Conservation (phyloP, 2,888 invertebrate genomes). For the Strigamia transsilvanica region DNA sequence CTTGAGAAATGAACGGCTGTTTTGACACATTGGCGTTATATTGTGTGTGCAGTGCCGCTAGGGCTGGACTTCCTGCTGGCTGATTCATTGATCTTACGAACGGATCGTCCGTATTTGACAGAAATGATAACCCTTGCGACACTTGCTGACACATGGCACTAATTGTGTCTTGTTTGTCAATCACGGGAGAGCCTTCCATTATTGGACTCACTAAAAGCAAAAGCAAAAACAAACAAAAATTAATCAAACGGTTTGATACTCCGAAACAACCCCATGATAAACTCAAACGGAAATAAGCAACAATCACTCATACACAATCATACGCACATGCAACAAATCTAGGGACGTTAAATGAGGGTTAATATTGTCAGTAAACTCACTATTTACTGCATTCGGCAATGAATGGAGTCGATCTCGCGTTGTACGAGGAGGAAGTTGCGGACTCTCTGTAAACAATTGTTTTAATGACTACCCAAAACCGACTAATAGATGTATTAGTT, state of each 20-base stretch:
- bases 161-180: conserved; percentile 68
- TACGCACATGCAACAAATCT: conserved; percentile 48
- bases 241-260: not conserved
- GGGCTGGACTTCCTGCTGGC: not conserved
- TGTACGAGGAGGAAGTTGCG: conserved; percentile 62
- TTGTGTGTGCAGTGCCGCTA: not conserved
- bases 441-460: conserved; percentile 59
- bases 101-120: conserved; percentile 71
- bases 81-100: conserved; percentile 58
- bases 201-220: conserved; percentile 74
- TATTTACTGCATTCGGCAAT: conserved; percentile 63
- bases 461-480: not conserved
- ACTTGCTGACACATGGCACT: conserved; percentile 81
- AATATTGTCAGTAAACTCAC: conserved; percentile 60
- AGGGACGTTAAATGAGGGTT: conserved; percentile 53
- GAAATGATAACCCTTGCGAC: conserved; percentile 77
- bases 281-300: conserved; percentile 39
- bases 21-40: conserved; percentile 31
- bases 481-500: no score
- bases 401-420: conserved; percentile 63
- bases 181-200: conserved; percentile 75
- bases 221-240: not conserved
- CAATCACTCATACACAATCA: conserved; percentile 52
- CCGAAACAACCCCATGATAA: not conserved
- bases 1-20: conserved; percentile 30